Conservation (phyloP, 2,797 vertebrate species). For the Anguilla anguilla region DNA sequence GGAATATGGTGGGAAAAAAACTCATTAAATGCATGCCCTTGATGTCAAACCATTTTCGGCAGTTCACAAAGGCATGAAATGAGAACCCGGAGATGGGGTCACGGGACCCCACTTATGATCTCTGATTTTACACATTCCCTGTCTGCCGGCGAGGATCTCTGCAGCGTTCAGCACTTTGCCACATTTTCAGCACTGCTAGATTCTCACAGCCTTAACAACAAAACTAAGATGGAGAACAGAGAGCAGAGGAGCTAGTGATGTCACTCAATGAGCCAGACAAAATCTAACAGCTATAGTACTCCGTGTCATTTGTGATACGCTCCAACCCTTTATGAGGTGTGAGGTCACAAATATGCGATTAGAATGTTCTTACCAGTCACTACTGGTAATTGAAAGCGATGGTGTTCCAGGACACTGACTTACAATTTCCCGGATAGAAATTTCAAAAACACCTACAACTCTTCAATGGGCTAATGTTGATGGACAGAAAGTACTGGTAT, state of each 20-base stretch:
- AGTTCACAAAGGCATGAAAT: slow-evolving; percentile 14
- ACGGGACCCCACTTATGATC: neutral
- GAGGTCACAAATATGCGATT: no score
- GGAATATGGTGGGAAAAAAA: neutral
- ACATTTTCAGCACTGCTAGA: neutral
- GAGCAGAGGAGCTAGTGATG: no score
- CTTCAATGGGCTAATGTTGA: neutral
- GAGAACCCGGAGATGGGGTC: neutral
- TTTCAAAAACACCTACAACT: no score
- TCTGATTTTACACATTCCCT: neutral
- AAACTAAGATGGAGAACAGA: no score
- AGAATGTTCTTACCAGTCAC: no score
- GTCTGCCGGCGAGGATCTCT: neutral
- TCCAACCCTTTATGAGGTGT: no score
- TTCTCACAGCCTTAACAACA: neutral
- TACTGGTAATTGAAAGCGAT: no score
- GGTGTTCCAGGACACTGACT: no score
- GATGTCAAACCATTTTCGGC: slow-evolving; percentile 20
- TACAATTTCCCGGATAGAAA: no score
- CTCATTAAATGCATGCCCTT: slow-evolving; percentile 23
- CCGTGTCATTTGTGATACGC: no score
- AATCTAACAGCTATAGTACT: no score
- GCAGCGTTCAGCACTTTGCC: neutral
- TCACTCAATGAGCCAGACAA: no score
- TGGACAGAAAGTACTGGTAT: neutral